Evolutionary conservation across 2,888 invertebrate species (phyloP), one percentile per base, ranked within the genome.

Genomic region (Flexamia atlantica): DNA sequence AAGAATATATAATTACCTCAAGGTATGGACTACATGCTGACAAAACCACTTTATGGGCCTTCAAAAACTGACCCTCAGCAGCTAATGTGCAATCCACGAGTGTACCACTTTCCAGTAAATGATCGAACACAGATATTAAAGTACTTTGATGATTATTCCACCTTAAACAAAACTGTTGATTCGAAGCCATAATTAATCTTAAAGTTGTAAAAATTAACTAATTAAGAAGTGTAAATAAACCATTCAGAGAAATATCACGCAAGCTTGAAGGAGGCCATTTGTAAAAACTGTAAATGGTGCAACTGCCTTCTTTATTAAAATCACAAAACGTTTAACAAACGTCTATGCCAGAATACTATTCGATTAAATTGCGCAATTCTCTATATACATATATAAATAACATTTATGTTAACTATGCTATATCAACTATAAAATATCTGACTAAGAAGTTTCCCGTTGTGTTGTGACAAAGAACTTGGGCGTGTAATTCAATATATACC

Each of bases 111-210:
- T 97, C 96, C 89, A 97, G 92, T 88, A 97, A 93, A 89, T 96
- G 96, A 92, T 97, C 97, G 92, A 97, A 97, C 89, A 97, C 97
- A 89, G 97, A 95, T 89, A 97, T 95, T 90, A 97, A 92, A 88
- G 97, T 97, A 89, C 96, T 96, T 91, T 97, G 97, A 92, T 97
- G 97, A 92, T 97, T 97, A 92, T 97, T 97, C 97, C 97, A 97
- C 90, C 97, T 93, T 89, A 97, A 92, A 92, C 97, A 97, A 92
- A 97, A 97, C 92, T 97, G 97, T 92, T 97, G 97, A 92, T 97
- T 96, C 50, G 87, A 86, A 84, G 88, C 87, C 87, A 87, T 88
- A 82, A 76, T 28, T n/a, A 42, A 23, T 50, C 10, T 32, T 10
- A 40, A 50, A 53, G 20, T 14, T 10, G 20, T 57, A 20, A 7